A percentile compares a stretch with the other conserved stretches of the same genome.
Conservation (phyloP, 2,113 vertebrate genomes). For the Forbesichthys papilliferus region DNA sequence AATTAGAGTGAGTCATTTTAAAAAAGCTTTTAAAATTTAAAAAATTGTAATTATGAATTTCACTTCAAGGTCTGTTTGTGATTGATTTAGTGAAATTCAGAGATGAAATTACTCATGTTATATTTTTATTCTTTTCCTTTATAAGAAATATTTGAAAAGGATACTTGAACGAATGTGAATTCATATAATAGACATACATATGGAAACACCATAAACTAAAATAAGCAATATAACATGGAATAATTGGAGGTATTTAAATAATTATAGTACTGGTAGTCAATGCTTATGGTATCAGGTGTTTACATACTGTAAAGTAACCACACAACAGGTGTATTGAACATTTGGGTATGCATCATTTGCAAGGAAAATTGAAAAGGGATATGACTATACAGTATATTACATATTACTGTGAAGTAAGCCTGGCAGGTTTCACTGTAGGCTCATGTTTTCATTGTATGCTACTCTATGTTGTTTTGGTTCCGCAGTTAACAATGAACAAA, state of each 20-base stretch:
- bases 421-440: neutral
- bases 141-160: neutral
- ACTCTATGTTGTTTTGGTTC: neutral
- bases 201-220: neutral
- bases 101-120: neutral
- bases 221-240: neutral
- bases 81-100: neutral
- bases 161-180: neutral
- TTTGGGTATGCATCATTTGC: constrained; percentile 23
- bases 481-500: neutral
- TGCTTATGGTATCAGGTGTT: neutral
- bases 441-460: neutral
- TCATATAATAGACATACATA: no score
- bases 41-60: neutral
- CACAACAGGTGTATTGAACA: neutral
- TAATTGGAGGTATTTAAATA: neutral
- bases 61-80: neutral
- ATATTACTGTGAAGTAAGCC: neutral
- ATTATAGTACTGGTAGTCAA: neutral
- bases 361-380: constrained; percentile 35
- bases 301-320: neutral
- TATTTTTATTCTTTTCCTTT: neutral
- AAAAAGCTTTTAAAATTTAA: no score
- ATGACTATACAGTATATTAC: neutral
- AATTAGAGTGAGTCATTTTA: no score